Conservation (phyloP, 2,888 invertebrate species). For the Busseola fusca region DNA sequence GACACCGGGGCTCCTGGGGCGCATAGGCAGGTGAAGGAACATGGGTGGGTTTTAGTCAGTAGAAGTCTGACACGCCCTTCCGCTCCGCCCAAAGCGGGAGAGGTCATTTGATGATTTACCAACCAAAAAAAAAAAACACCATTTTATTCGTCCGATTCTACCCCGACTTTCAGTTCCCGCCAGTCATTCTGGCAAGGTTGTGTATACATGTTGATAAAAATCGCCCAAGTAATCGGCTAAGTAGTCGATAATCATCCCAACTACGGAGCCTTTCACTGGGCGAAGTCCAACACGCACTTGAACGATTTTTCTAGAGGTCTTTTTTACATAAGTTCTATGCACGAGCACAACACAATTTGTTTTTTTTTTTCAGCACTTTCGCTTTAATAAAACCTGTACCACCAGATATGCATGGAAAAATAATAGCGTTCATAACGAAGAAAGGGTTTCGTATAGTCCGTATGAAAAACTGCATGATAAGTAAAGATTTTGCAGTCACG, state of each 20-base stretch:
- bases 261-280: background rate
- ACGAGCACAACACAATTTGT: background rate
- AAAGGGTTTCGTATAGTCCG: slow-evolving; percentile 91
- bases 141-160: too few relatives aligned
- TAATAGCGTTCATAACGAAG: slow-evolving; percentile 91
- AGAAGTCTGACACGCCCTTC: too few relatives aligned
- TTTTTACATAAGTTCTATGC: background rate
- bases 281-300: background rate
- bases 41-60: too few relatives aligned
- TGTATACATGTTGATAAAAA: background rate
- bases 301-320: background rate
- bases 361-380: slow-evolving; percentile 90
- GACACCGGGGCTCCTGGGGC: too few relatives aligned
- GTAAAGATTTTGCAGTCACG: slow-evolving; percentile 90
- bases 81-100: too few relatives aligned
- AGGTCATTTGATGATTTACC: too few relatives aligned
- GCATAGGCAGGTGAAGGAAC: too few relatives aligned
- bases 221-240: background rate
- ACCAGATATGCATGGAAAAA: slow-evolving; percentile 92
- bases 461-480: slow-evolving; percentile 92
- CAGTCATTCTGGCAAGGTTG: background rate
- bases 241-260: background rate
- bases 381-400: slow-evolving; percentile 94
- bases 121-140: too few relatives aligned
- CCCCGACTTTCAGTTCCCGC: too few relatives aligned